Percentiles rank a stretch among this genome's conserved stretches.
Evolutionary conservation across 2,113 vertebrate species (phyloP).

Genomic region (Cryptotis parvus): DNA sequence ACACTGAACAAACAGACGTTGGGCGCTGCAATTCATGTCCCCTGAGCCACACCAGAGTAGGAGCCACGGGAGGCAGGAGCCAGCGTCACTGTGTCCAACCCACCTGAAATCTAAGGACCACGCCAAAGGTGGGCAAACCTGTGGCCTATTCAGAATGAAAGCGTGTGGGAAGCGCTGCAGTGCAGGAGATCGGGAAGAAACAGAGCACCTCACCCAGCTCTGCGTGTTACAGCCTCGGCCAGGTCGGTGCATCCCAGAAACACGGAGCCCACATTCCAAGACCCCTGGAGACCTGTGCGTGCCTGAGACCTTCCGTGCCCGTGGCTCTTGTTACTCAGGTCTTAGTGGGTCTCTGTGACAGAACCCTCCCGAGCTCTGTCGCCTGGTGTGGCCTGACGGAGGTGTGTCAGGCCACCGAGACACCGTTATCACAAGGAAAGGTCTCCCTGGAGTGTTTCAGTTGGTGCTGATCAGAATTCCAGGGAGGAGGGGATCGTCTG

Average conservation of each 20-base stretch:
- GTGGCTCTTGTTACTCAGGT: neutral
- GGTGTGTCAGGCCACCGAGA: neutral
- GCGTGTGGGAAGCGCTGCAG: neutral
- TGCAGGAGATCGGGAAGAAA: neutral
- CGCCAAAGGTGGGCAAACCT: conserved; percentile 6
- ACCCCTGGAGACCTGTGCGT: neutral
- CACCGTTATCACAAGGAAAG: neutral
- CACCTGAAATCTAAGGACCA: neutral
- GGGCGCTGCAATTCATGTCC: too few species aligned
- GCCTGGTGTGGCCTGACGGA: neutral
- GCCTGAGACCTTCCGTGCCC: neutral
- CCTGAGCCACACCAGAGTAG: too few species aligned
- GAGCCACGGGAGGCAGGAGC: too few species aligned
- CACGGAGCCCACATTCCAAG: neutral
- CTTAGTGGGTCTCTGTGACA: neutral
- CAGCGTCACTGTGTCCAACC: too few species aligned
- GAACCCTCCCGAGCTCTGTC: neutral
- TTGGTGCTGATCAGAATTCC: neutral
- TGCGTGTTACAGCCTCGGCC: neutral
- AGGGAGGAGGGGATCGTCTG: neutral
- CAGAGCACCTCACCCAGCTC: neutral
- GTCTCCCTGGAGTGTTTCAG: neutral
- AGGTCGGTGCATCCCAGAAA: neutral
- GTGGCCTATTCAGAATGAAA: neutral
- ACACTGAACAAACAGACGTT: neutral